phyloP scores from a whole-genome alignment of 2,113 vertebrate genomes.

The Toxostoma redivivum region DNA sequence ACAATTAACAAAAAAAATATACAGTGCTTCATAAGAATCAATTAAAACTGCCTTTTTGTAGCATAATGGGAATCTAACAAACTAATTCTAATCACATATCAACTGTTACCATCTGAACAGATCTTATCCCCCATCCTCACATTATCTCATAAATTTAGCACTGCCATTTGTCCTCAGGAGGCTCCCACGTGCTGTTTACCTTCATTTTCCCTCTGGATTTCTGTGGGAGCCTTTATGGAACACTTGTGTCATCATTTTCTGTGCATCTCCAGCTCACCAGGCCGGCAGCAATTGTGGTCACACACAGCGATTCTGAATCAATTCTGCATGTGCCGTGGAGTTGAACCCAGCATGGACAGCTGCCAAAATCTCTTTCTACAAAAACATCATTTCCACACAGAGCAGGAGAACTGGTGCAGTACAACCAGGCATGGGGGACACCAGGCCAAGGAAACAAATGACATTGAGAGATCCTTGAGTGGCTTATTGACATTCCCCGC shows the following conservation, averaged over 20 bases:
- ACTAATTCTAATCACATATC: neutral
- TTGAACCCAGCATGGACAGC: neutral
- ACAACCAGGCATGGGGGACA: neutral
- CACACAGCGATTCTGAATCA: neutral
- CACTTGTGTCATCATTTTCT: neutral
- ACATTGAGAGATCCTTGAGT: neutral
- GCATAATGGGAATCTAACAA: neutral
- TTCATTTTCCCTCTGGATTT: neutral
- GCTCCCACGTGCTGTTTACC: neutral
- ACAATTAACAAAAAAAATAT: slow-evolving; percentile 35
- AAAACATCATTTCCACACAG: neutral
- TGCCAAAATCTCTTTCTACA: neutral
- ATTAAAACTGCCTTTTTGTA: slow-evolving; percentile 9
- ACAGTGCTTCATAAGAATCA: neutral
- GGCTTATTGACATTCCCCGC: neutral
- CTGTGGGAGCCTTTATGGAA: neutral
- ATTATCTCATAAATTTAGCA: neutral
- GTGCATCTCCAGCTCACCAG: neutral
- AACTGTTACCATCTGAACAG: neutral
- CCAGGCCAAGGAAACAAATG: neutral
- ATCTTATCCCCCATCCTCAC: neutral
- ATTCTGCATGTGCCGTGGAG: neutral
- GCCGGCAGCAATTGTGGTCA: neutral
- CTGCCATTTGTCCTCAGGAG: neutral
- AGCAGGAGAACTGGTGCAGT: neutral